phyloP scores from a whole-genome alignment of 2,888 invertebrate genomes.

The Aproaerema taeniolella region DNA sequence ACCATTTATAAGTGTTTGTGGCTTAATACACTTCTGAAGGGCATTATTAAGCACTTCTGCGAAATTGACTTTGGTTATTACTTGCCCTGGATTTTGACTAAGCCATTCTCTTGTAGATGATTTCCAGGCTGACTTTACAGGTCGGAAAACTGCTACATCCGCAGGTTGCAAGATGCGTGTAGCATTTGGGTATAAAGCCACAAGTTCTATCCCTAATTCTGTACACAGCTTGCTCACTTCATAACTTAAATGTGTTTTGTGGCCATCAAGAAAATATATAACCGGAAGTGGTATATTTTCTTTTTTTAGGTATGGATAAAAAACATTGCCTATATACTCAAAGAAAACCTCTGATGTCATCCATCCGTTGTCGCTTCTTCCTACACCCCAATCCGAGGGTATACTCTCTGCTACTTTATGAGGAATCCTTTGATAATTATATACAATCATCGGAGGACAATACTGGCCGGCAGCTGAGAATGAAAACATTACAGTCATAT shows the following conservation, averaged over 20 bases:
- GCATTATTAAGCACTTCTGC: too few species aligned
- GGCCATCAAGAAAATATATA: conserved; percentile 29
- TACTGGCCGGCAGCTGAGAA: conserved; percentile 35
- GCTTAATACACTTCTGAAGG: too few species aligned
- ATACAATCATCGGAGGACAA: conserved; percentile 41
- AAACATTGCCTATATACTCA: conserved; percentile 15
- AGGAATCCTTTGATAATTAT: conserved; percentile 35
- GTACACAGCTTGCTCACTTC: conserved; percentile 22
- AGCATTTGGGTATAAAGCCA: conserved; percentile 25
- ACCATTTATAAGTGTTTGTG: too few species aligned
- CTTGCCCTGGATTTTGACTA: too few species aligned
- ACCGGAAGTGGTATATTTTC: conserved; percentile 21
- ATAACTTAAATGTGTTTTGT: conserved; percentile 24
- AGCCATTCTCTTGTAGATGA: too few species aligned
- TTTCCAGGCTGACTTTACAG: too few species aligned
- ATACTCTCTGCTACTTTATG: conserved; percentile 29
- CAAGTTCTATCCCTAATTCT: conserved; percentile 21
- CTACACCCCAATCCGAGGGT: conserved; percentile 35
- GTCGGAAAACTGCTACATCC: conserved; percentile 30
- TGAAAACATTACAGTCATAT: conserved; percentile 42
- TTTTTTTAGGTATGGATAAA: conserved; percentile 14
- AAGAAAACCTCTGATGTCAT: conserved; percentile 18
- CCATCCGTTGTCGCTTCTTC: conserved; percentile 13
- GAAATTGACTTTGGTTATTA: too few species aligned
- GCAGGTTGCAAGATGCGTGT: too few species aligned